phyloP scores from a whole-genome alignment of 2,797 vertebrate species.

The Poecile montanus region DNA sequence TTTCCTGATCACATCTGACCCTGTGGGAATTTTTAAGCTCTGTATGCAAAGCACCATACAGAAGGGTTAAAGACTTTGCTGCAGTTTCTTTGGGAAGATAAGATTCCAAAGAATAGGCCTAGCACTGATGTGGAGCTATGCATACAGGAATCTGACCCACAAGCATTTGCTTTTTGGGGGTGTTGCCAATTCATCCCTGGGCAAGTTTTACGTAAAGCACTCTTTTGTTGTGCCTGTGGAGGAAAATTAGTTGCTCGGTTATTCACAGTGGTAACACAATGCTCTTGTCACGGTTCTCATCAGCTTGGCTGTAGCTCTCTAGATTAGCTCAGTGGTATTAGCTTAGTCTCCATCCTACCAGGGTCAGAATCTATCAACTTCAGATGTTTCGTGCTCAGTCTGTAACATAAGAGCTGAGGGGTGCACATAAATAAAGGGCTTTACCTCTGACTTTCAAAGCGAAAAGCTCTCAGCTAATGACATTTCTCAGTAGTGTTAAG shows the following conservation, averaged over 20 bases:
- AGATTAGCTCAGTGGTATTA: background rate
- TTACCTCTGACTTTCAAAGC: constrained; percentile 45
- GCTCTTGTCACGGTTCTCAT: background rate
- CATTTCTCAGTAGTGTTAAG: background rate
- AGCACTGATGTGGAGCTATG: background rate
- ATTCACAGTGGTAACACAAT: constrained; percentile 8
- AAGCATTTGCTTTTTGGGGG: background rate
- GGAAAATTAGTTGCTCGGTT: background rate
- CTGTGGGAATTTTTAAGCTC: background rate
- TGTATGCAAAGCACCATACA: background rate
- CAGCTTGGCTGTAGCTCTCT: background rate
- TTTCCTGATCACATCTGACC: background rate
- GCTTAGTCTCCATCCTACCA: background rate
- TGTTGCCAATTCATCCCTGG: background rate
- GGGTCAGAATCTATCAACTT: background rate
- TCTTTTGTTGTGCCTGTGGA: background rate
- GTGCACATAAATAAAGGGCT: constrained; percentile 8
- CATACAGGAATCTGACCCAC: background rate
- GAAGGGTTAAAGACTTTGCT: background rate
- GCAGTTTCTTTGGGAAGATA: background rate
- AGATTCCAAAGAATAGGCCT: background rate
- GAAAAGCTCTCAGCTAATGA: background rate
- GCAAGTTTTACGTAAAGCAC: constrained; percentile 8
- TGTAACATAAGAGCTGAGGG: background rate
- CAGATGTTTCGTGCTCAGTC: background rate